phyloP scores from a whole-genome alignment of 1,140 invertebrate species.

The Chionoecetes opilio region DNA sequence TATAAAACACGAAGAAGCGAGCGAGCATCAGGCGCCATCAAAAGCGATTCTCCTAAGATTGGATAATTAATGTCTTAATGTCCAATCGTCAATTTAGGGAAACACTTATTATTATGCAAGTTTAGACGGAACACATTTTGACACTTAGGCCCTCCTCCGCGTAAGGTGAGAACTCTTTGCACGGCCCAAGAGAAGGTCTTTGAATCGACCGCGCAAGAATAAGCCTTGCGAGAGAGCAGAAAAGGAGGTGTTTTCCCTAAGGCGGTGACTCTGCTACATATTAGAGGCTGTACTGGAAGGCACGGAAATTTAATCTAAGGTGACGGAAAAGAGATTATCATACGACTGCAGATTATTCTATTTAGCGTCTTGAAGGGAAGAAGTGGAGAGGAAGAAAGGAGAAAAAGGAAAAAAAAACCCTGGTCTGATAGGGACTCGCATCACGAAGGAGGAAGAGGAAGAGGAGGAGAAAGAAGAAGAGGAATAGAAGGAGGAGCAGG shows the following conservation, averaged over 20 bases:
- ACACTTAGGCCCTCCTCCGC: conserved; percentile 14
- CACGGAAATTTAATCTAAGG: conserved; percentile 70
- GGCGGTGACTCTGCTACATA: background rate
- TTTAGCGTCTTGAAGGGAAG: conserved; percentile 17
- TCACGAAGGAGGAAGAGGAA: conserved; percentile 8
- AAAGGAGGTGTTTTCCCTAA: conserved; percentile 21
- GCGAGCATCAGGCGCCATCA: conserved; percentile 75
- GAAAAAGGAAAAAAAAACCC: background rate
- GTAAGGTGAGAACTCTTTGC: conserved; percentile 58
- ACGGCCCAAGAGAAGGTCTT: background rate
- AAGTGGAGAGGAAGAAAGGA: no score
- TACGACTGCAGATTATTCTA: conserved; percentile 64
- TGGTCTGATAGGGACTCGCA: background rate
- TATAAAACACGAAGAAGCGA: conserved; percentile 75
- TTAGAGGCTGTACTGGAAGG: conserved; percentile 59
- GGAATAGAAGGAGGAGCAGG: background rate
- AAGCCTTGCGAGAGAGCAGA: background rate
- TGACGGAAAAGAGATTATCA: conserved; percentile 76
- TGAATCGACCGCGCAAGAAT: background rate
- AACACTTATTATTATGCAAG: conserved; percentile 79
- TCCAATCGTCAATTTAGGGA: conserved; percentile 80
- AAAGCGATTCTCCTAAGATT: conserved; percentile 79
- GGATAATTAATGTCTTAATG: conserved; percentile 81
- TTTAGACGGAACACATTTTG: conserved; percentile 34
- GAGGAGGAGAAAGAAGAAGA: background rate